These are phyloP conservation scores for Henricia sp. DNA, from an alignment of 53 echinoderm and acorn worm species.

Conservation along the genomic window DNA sequence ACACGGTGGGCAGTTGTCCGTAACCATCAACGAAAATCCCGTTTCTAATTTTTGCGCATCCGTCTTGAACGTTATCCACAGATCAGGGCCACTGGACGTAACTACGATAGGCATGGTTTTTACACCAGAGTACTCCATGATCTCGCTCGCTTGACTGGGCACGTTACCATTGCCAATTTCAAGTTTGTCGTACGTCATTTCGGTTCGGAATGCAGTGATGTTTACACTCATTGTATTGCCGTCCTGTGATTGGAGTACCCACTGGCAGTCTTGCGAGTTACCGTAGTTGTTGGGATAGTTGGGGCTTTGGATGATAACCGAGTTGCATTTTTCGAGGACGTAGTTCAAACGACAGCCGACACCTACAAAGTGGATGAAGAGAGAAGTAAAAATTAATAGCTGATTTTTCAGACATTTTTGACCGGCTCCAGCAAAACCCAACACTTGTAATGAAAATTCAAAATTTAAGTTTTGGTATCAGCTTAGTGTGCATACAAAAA, in stretches of 20 bases:
- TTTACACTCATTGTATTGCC: constrained; percentile 28
- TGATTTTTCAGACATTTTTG: too few species aligned
- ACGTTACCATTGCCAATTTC: constrained; percentile 27
- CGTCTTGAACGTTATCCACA: constrained; percentile 48
- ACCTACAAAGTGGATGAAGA: not conserved
- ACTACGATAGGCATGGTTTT: not conserved
- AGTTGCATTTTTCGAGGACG: constrained; percentile 34
- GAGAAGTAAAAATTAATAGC: too few species aligned
- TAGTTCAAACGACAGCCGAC: constrained; percentile 53
- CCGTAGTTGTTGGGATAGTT: constrained; percentile 38
- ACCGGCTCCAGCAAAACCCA: too few species aligned
- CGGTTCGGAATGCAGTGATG: constrained; percentile 26
- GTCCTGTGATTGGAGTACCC: constrained; percentile 38
- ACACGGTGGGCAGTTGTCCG: constrained; percentile 19
- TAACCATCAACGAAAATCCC: constrained; percentile 17
- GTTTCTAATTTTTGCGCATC: constrained; percentile 19
- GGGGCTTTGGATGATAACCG: constrained; percentile 48
- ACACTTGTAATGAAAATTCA: too few species aligned
- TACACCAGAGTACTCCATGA: not conserved
- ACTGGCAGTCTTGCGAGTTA: constrained; percentile 34
- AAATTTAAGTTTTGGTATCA: too few species aligned
- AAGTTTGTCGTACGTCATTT: not conserved
- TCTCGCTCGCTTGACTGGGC: not conserved
- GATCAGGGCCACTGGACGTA: not conserved
- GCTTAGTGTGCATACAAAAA: too few species aligned